These are phyloP conservation scores for Glaucopsyche alexis DNA, from an alignment of 2,888 invertebrate species.

Conservation along the genomic window DNA sequence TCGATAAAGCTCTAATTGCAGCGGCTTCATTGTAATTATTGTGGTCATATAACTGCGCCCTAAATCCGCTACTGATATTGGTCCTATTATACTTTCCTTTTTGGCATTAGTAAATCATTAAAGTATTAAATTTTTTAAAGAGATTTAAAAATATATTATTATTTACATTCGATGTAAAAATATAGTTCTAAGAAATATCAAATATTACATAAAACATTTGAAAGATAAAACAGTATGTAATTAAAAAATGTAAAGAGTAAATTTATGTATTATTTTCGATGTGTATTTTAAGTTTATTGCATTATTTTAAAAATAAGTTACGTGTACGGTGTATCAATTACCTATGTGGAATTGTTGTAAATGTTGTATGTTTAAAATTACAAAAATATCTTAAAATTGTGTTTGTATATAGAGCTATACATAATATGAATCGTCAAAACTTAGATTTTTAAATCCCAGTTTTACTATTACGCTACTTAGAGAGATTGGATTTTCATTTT, in stretches of 20 bases:
- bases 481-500: neutral
- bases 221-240: slow-evolving; percentile 12
- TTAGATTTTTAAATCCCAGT: neutral
- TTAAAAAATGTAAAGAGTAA: neutral
- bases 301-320: neutral
- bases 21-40: too few relatives aligned
- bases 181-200: slow-evolving; percentile 14
- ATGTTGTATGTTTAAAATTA: neutral
- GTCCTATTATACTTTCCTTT: neutral
- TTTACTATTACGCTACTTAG: neutral
- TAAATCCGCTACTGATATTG: too few relatives aligned
- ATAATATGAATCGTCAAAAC: neutral
- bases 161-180: slow-evolving; percentile 38
- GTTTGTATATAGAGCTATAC: neutral
- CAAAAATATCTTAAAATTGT: neutral
- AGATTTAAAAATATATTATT: slow-evolving; percentile 11
- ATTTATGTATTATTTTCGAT: neutral
- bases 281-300: neutral
- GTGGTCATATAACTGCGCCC: too few relatives aligned
- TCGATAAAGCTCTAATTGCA: too few relatives aligned
- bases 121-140: slow-evolving; percentile 7
- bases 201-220: slow-evolving; percentile 17
- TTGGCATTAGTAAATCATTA: neutral
- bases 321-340: neutral
- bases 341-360: slow-evolving; percentile 3